Base-by-base conservation (phyloP, 2,888 invertebrate species). In the Diachrysia chrysitis region DNA sequence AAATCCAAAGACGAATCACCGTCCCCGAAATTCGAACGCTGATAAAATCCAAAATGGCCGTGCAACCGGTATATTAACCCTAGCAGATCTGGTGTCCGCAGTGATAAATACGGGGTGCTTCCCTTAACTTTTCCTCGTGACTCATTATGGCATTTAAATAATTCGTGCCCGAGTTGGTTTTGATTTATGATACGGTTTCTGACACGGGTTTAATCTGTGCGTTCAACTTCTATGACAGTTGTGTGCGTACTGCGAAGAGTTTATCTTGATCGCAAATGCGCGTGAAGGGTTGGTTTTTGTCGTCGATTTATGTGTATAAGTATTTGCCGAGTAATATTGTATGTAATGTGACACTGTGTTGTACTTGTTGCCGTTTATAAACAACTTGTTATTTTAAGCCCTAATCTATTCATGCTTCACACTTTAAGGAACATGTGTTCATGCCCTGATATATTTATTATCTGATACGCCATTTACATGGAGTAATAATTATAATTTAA, bases 131-230 rank as follows among this genome's bases (percentile, higher is more conserved):
- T 92, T 90, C 86, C 89, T 87, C 93, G 89, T 90, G 92, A 92
- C 91, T 94, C 94, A 95, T 95, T 95, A 95, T 92, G 92, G 93
- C 89, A 92, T 95, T 95, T 94, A 95, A 95, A 96, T 95, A 95
- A 94, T 94, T 95, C 92, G 91, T 88, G 88, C 79, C 80, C 69
- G 85, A 85, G 80, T 88, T 89, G 83, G 87, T 87, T 90, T 83
- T 93, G 93, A 93, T 93, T 93, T 93, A 93, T 91, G 91, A 91
- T 92, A 90, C 85, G 87, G 83, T 72, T 84, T 87, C 82, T 91
- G 90, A 92, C 88, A 85, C 79, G 88, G 90, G 89, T 89, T 85
- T 90, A 89, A 90, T 90, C 89, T 88, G 84, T 82, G 74, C 81
- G 84, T 82, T 82, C 80, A 79, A 83, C 73, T 84, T 83, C 75